phyloP scores from a whole-genome alignment of 2,113 vertebrate genomes.

The Hemicordylus capensis region DNA sequence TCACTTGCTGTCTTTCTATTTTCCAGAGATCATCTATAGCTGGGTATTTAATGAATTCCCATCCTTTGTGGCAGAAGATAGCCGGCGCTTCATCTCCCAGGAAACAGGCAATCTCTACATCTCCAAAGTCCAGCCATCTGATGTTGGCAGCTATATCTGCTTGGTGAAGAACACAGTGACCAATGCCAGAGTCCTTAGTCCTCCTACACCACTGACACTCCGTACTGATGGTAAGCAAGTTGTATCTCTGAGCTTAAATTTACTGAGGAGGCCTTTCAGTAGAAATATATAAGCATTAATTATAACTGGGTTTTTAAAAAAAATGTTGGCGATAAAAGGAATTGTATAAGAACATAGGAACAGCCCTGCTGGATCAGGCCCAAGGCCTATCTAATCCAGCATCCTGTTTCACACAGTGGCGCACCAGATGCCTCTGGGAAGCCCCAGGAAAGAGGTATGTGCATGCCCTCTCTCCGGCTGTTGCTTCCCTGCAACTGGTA shows the following conservation, averaged over 20 bases:
- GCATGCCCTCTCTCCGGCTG: no score
- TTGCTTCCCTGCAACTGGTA: no score
- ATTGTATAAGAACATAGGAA: no score
- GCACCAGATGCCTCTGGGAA: no score
- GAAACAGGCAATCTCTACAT: constrained; percentile 96
- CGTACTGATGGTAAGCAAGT: constrained; percentile 89
- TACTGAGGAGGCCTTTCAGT: accelerated
- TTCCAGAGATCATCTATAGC: constrained; percentile 93
- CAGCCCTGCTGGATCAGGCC: no score
- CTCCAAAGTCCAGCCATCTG: constrained; percentile 93
- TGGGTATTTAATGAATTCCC: constrained; percentile 98
- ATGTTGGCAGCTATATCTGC: constrained; percentile 97
- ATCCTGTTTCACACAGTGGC: no score
- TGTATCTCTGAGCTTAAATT: constrained; percentile 4
- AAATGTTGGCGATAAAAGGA: not conserved
- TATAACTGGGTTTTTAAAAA: not conserved
- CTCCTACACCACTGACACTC: constrained; percentile 92
- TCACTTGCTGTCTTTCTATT: constrained; percentile 36
- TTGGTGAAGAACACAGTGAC: constrained; percentile 94
- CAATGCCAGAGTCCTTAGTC: constrained; percentile 90
- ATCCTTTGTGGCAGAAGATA: constrained; percentile 95
- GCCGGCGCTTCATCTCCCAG: constrained; percentile 96
- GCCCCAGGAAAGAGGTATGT: no score
- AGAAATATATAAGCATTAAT: not conserved
- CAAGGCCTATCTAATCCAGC: no score